Evolutionary conservation across 2,888 invertebrate genomes (phyloP), one percentile per base, ranked within the genome.

Genomic region (Leptinotarsa juncta): DNA sequence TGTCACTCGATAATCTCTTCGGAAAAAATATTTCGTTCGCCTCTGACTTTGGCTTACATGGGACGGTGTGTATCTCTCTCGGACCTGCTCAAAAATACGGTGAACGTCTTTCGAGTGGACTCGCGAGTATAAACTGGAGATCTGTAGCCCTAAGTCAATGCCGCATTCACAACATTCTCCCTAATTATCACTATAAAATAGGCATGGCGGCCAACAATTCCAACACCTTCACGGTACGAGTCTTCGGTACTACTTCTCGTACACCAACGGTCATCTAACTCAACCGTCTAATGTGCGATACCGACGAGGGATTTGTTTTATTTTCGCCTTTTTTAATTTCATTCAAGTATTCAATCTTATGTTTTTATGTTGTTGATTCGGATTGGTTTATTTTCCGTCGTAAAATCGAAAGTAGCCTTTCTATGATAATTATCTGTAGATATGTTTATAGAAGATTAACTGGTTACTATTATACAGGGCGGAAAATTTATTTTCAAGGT

Each of bases 131-230:
- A 80, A 79, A 78, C 65, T 73, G 74, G 76, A 78, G 72, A 76
- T 76, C 72, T 75, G 71, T 77, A 80, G 75, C 76, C 79, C 79
- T 80, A 81, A 81, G 82, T 82, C 82, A 80, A 81, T 81, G 81
- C 83, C 79, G 81, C 83, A 82, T 84, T 79, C 81, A 81, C 80
- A 81, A 83, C 84, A 84, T 85, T 82, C 84, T 81, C 81, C 81
- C 84, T 85, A 85, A 85, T 85, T 84, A 85, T 84, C 83, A 81
- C 83, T 81, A 83, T 84, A 84, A 84, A 84, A 81, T 82, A 83
- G 82, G 78, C 80, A 80, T 81, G 82, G 80, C 82, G 81, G 81
- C 83, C 82, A 78, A 80, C 79, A 78, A 79, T 81, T 81, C 79
- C 81, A 81, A 84, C 84, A 84, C 84, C 83, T 83, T 83, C 82